Conservation (phyloP, 2,797 vertebrate genomes). For the Acrossocheilus fasciatus region DNA sequence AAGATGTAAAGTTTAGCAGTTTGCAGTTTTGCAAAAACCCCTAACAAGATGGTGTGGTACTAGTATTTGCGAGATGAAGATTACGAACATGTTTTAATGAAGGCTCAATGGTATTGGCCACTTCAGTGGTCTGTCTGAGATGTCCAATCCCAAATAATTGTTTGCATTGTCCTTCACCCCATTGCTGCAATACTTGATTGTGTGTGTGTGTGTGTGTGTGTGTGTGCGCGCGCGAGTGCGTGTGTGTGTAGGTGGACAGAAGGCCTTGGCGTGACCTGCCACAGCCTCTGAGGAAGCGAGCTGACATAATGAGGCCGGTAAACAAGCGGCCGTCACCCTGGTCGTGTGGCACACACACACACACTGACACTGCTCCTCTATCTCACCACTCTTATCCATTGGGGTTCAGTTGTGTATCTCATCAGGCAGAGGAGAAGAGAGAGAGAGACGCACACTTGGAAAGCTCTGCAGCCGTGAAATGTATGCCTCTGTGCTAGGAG, state of each 20-base stretch:
- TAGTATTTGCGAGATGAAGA: neutral
- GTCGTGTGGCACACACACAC: conserved; percentile 62
- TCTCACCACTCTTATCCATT: conserved; percentile 51
- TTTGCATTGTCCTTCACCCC: conserved; percentile 64
- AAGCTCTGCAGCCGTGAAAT: conserved; percentile 47
- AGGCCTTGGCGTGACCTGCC: conserved; percentile 75
- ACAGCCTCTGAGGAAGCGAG: conserved; percentile 72
- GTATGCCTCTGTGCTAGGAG: conserved; percentile 37
- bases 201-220: conserved; percentile 59
- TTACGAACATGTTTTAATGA: conserved; percentile 51
- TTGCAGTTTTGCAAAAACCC: neutral
- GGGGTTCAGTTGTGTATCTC: conserved; percentile 49
- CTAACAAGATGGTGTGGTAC: neutral
- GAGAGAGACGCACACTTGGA: conserved; percentile 20
- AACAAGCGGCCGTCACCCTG: conserved; percentile 81
- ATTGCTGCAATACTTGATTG: conserved; percentile 55
- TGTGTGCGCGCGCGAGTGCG: conserved; percentile 60
- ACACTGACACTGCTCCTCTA: conserved; percentile 38
- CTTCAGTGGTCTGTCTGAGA: conserved; percentile 61
- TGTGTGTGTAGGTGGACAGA: conserved; percentile 78
- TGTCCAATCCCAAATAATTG: conserved; percentile 66
- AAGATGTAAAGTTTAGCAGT: neutral
- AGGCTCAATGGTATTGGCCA: conserved; percentile 50
- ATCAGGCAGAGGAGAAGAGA: conserved; percentile 42
- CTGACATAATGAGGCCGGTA: conserved; percentile 85